phyloP scores from a whole-genome alignment of 2,797 vertebrate species.

The Moxostoma hubbsi region DNA sequence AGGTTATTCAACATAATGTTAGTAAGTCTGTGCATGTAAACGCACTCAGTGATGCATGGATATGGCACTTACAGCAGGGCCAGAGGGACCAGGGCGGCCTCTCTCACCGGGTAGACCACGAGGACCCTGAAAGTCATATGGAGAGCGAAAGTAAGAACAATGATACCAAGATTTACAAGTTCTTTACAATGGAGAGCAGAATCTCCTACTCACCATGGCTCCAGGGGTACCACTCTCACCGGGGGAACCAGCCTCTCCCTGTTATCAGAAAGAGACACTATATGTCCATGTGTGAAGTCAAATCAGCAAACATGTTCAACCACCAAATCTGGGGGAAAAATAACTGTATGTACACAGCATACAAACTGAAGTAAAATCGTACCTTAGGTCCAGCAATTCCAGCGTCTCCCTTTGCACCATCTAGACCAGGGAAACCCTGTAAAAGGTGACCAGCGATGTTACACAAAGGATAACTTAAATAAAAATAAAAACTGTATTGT shows the following conservation, averaged over 20 bases:
- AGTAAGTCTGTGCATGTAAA: too few species aligned
- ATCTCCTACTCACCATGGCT: constrained; percentile 81
- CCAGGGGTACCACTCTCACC: constrained; percentile 93
- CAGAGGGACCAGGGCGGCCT: constrained; percentile 92
- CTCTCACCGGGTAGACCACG: constrained; percentile 96
- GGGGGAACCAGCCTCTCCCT: constrained; percentile 88
- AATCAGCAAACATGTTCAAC: not conserved
- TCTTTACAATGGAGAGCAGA: not conserved
- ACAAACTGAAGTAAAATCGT: constrained; percentile 39
- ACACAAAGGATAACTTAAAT: not conserved
- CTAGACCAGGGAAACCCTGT: constrained; percentile 95
- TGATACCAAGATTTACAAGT: too few species aligned
- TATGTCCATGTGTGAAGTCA: too few species aligned
- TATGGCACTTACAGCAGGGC: constrained; percentile 87
- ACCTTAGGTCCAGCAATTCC: constrained; percentile 97
- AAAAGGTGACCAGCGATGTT: constrained; percentile 23
- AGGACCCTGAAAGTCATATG: constrained; percentile 79
- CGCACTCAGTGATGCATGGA: too few species aligned
- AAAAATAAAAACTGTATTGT: too few species aligned
- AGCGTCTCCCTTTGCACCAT: constrained; percentile 94
- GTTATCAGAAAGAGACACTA: constrained; percentile 48
- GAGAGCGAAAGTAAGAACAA: not conserved
- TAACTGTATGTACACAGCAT: not conserved
- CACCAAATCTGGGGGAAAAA: not conserved
- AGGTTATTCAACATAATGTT: too few species aligned